Evolutionary conservation across 1,140 invertebrate genomes (phyloP).

Genomic region (Copidosoma floridanum): DNA sequence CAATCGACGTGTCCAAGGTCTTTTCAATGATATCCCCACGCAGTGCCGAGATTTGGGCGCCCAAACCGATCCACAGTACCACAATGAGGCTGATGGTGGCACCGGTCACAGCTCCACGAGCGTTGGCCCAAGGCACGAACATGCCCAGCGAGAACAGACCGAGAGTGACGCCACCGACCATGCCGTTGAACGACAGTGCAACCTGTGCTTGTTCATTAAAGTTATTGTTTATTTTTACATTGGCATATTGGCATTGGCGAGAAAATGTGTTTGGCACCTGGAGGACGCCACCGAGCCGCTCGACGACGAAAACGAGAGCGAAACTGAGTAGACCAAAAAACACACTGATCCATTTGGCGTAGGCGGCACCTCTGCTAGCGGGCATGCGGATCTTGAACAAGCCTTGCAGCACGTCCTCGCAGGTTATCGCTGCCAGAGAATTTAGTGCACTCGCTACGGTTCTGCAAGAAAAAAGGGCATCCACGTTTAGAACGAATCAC

Average conservation of each 20-base stretch:
- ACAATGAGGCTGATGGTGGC: constrained; percentile 62
- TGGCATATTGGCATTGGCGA: background rate
- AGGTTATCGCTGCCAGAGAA: constrained; percentile 84
- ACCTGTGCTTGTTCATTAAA: constrained; percentile 54
- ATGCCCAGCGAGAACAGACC: constrained; percentile 86
- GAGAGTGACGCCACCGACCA: constrained; percentile 81
- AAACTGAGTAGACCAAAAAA: constrained; percentile 66
- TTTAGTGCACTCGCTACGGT: constrained; percentile 91
- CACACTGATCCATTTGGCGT: constrained; percentile 65
- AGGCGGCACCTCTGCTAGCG: constrained; percentile 67
- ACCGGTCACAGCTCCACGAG: constrained; percentile 70
- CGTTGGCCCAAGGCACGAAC: constrained; percentile 83
- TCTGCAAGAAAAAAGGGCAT: constrained; percentile 58
- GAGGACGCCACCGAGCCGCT: constrained; percentile 75
- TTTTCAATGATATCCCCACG: constrained; percentile 52
- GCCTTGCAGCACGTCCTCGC: constrained; percentile 80
- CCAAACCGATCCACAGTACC: constrained; percentile 73
- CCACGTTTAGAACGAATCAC: too few relatives aligned
- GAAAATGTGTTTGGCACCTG: constrained; percentile 57
- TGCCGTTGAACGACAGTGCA: constrained; percentile 82
- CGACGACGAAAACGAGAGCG: constrained; percentile 75
- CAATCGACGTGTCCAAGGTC: constrained; percentile 51
- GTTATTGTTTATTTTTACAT: background rate
- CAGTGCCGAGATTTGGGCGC: constrained; percentile 64
- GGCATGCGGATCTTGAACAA: constrained; percentile 67